These are phyloP conservation scores for Drosophila navojoa DNA, from an alignment of 1,140 invertebrate species.

Conservation along the genomic window DNA sequence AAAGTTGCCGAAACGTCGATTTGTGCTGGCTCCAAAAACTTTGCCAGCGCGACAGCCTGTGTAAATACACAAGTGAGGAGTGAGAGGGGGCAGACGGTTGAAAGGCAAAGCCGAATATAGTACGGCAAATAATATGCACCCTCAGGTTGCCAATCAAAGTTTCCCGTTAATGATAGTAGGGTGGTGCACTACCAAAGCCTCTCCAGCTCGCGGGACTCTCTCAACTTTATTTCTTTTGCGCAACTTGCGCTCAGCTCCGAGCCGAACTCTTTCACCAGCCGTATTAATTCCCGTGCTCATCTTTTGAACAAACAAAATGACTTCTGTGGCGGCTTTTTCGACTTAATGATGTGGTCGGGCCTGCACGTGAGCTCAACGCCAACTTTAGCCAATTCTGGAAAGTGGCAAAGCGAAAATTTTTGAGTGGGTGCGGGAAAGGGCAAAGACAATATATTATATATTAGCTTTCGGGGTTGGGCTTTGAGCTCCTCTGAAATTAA, in stretches of 20 bases:
- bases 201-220: slow-evolving; percentile 3
- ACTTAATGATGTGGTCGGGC: slow-evolving; percentile 70
- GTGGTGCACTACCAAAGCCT: no score
- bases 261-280: slow-evolving; percentile 57
- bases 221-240: slow-evolving; percentile 49
- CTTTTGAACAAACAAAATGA: slow-evolving; percentile 72
- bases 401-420: not conserved
- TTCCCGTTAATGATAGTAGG: slow-evolving; percentile 56
- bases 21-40: slow-evolving; percentile 50
- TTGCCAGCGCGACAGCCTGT: slow-evolving; percentile 75
- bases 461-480: no score
- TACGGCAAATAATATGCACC: slow-evolving; percentile 45
- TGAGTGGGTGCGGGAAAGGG: not conserved
- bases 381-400: not conserved
- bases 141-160: slow-evolving; percentile 72
- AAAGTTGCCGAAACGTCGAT: slow-evolving; percentile 71
- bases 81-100: not conserved
- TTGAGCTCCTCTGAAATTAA: no score
- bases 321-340: slow-evolving; percentile 35
- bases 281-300: slow-evolving; percentile 74
- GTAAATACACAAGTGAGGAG: slow-evolving; percentile 58
- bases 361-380: slow-evolving; percentile 2
- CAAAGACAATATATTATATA: no score
- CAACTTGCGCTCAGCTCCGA: not conserved
- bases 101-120: slow-evolving; percentile 41